Evolutionary conservation across 2,113 vertebrate species (phyloP), one percentile per base, ranked within the genome.

Genomic region (Lichenostomus cassidix): DNA sequence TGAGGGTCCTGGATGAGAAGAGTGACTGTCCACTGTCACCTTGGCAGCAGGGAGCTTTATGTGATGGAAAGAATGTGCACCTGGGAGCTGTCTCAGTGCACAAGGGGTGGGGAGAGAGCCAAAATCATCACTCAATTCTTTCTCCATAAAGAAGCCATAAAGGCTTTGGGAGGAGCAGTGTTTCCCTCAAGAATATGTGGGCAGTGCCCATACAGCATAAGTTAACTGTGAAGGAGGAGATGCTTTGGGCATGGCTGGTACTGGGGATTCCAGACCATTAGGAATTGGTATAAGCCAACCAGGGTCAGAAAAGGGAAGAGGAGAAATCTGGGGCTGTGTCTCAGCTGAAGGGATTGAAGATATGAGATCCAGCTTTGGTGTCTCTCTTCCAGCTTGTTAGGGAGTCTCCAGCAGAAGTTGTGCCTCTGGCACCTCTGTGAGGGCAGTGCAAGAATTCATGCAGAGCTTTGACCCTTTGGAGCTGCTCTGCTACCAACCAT

Each of bases 61-160:
- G 4, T 0, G 4, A 18, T 39, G 37, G 59, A 5, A 67, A 18
- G 35, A 15, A 20, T 10, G 25, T 5, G 9, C 63, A 10, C 29
- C 42, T 49, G 73, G 41, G 52, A 18, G 41, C 37, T 73, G 42
- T 25, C 3, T 15, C 18, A 19, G 39, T 7, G 49, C 18, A 25
- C 24, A 28, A 9, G 0, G 4, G 2, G 20, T 16, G 2, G 1
- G 16, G 8, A 60, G 14, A 42, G 20, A 63, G n/a, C 1, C 35
- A n/a, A 25, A 47, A 62, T 14, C 42, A n/a, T 31, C 39, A 23
- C 42, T 60, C 13, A 65, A 20, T 37, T 27, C 28, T 60, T 52
- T n/a, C 37, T 39, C 8, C 15, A 4, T 7, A 22, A 64, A 42
- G 27, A 63, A 63, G 60, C 27, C 12, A 15, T 10, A 20, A 25